Percentiles rank a stretch among this genome's conserved stretches.
phyloP scores from a whole-genome alignment of 2,797 vertebrate species.

The Acanthurus tractus region DNA sequence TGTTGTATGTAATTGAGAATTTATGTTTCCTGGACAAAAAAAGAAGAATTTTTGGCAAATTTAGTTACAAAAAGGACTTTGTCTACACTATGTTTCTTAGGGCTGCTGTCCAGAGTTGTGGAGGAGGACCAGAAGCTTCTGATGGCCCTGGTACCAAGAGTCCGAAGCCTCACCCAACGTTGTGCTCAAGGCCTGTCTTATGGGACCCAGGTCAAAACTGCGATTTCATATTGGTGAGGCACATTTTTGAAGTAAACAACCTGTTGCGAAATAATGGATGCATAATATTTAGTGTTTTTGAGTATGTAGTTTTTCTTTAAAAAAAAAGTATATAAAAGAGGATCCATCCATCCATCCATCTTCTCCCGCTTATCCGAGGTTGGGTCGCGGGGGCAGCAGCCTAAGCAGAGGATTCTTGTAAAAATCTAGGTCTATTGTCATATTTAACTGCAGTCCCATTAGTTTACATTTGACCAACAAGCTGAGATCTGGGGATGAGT shows the following conservation, averaged over 20 bases:
- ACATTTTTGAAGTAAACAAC: constrained; percentile 16
- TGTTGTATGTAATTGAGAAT: background rate
- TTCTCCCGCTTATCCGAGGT: too few species aligned
- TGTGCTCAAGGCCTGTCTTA: constrained; percentile 78
- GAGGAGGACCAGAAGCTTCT: constrained; percentile 83
- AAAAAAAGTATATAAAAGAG: background rate
- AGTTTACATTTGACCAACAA: background rate
- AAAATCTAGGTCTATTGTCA: background rate
- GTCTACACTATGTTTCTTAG: constrained; percentile 60
- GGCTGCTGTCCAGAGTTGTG: constrained; percentile 75
- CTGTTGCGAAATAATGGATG: background rate
- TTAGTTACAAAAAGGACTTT: constrained; percentile 10
- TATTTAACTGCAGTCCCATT: background rate
- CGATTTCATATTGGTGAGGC: constrained; percentile 86
- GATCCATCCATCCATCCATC: too few species aligned
- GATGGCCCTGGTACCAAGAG: constrained; percentile 79
- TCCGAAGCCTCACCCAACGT: constrained; percentile 73
- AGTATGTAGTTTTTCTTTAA: background rate
- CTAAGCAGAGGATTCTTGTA: background rate
- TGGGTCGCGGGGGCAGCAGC: too few species aligned
- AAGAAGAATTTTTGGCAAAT: background rate
- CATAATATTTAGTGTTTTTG: background rate
- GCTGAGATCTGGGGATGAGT: background rate
- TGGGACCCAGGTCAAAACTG: constrained; percentile 77
- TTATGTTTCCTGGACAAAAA: background rate